phyloP scores from a whole-genome alignment of 2,888 invertebrate genomes.

The Ormyrus nitidulus region DNA sequence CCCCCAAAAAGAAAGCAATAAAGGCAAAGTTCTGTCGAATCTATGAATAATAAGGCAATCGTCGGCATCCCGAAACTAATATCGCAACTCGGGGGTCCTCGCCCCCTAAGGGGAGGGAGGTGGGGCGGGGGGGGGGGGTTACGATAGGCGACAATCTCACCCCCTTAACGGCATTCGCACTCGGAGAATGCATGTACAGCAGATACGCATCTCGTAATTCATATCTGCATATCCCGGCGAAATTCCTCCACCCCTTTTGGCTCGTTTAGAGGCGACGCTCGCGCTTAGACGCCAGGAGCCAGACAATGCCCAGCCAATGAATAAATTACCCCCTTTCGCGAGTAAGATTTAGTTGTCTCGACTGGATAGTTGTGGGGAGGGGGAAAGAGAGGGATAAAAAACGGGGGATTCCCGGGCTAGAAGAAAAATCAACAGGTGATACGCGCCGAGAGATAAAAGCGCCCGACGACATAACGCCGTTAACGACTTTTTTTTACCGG shows the following conservation, averaged over 20 bases:
- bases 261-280: slow-evolving; percentile 23
- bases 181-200: neutral
- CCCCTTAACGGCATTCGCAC: neutral
- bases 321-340: slow-evolving; percentile 51
- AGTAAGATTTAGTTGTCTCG: slow-evolving; percentile 50
- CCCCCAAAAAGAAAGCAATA: too few relatives aligned
- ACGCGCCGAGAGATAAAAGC: neutral
- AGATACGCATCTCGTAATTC: slow-evolving; percentile 55
- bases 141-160: too few relatives aligned
- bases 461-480: too few relatives aligned
- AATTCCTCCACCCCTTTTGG: slow-evolving; percentile 36
- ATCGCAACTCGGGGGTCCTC: slow-evolving; percentile 47
- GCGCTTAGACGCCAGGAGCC: slow-evolving; percentile 40
- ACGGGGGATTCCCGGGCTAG: too few relatives aligned
- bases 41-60: slow-evolving; percentile 50
- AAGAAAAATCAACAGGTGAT: slow-evolving; percentile 54
- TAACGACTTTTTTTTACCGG: too few relatives aligned
- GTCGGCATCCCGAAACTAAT: slow-evolving; percentile 49
- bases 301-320: slow-evolving; percentile 56
- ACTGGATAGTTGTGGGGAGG: slow-evolving; percentile 7
- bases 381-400: neutral
- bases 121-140: too few relatives aligned
- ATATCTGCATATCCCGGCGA: slow-evolving; percentile 54
- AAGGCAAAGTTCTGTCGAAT: slow-evolving; percentile 6
- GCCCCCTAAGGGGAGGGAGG: slow-evolving; percentile 37